Conservation (phyloP, 1,140 invertebrate genomes). For the Caerostris extrusa region DNA sequence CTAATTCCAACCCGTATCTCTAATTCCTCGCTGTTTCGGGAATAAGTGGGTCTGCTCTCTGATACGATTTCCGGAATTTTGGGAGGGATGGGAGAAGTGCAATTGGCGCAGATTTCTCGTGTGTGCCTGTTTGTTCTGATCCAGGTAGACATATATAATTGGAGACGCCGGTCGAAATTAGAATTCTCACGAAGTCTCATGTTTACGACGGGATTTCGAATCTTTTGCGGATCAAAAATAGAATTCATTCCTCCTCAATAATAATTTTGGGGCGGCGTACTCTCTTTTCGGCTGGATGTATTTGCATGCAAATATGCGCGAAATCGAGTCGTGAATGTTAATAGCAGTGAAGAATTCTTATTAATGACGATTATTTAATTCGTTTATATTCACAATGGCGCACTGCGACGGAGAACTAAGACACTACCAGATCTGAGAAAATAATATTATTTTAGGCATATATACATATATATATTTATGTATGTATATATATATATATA, state of each 20-base stretch:
- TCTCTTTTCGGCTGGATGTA: too few species aligned
- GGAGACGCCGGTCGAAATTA: constrained; percentile 18
- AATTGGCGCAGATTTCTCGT: constrained; percentile 37
- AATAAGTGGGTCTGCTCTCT: not conserved
- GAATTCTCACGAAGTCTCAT: not conserved
- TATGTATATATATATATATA: too few species aligned
- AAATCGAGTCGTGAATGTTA: not conserved
- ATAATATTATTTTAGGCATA: too few species aligned
- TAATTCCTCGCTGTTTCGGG: constrained; percentile 31
- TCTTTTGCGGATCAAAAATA: constrained; percentile 7
- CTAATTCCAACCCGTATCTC: constrained; percentile 20
- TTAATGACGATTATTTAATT: too few species aligned
- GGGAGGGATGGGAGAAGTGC: constrained; percentile 47
- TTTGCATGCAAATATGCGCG: not conserved
- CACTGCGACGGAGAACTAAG: too few species aligned
- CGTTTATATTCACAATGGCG: too few species aligned
- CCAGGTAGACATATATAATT: constrained; percentile 18
- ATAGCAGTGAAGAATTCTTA: too few species aligned
- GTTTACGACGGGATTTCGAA: constrained; percentile 25
- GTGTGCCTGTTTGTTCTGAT: constrained; percentile 40
- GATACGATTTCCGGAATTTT: constrained; percentile 24
- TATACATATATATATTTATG: too few species aligned
- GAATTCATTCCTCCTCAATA: constrained; percentile 27
- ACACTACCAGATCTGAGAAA: too few species aligned
- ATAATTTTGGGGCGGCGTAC: too few species aligned